Evolutionary conservation across 92 coral and sea anemone genomes (phyloP), one percentile per base, ranked within the genome.

Genomic region (Hydrozoanthus gracilis): DNA sequence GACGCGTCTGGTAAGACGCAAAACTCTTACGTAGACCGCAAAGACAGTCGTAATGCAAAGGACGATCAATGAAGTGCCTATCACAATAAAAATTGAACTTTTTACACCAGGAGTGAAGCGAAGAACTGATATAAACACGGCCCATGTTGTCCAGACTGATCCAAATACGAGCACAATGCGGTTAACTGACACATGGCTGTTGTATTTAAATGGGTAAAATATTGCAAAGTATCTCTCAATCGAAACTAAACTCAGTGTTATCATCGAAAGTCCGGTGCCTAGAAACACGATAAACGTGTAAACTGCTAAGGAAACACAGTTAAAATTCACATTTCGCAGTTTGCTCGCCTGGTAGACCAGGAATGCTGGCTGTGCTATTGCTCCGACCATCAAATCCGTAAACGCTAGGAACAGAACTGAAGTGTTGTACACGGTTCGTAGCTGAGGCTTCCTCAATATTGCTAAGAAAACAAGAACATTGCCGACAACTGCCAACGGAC

Each of bases 381-480:
- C 60, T 16, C 90, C 97, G 2, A 91, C 87, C 11, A 90, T 7
- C 18, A 94, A 87, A 71, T 94, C 97, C 4, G 95, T 87, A 3
- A 87, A 79, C 3, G 95, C 93, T 10, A 94, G 88, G 77, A 94
- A 94, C 44, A 94, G 65, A 3, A 94, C 92, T 1, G 97, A 94
- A 0, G 95, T 92, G 82, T 94, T 92, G 87, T 94, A 89, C 8
- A 92, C 93, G 17, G 90, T 94, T 5, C 87, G 91, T 3, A 94
- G 93, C 51, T 91, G 95, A 1, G 79, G 83, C 62, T 92, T 94
- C 68, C 97, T 88, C 52, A 94, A 65, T 35, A 94, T 86, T 12
- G 93, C 97, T n/a, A 92, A 76, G 56, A 92, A 92, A 45, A 94
- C 97, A 47, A 94, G 71, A 14, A 86, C n/a, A 77, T 94, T 94